Evolutionary conservation across 2,888 invertebrate species (phyloP), one percentile per base, ranked within the genome.

Genomic region (Tenodera sinensis): DNA sequence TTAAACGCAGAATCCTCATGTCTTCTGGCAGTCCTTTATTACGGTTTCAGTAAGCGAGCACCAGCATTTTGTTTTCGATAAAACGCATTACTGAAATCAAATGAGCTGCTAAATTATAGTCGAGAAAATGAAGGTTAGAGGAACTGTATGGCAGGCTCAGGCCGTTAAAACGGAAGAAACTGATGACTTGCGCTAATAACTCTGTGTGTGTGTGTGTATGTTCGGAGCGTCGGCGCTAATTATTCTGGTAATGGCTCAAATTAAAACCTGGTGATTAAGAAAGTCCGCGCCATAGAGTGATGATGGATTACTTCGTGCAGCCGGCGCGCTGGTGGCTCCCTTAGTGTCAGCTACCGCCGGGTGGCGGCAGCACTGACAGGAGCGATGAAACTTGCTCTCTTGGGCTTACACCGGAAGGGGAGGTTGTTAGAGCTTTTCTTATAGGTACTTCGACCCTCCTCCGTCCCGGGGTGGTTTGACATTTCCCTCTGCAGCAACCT

Each of bases 181-280:
- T 71, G 54, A 71, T 71, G 54, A 71, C 54, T 71, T 71, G 54
- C 54, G 54, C 8, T 30, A 84, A 30, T 84, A 47, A 27, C 71
- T 42, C 54, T n/a, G n/a, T n/a, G n/a, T n/a, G n/a, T n/a, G 28
- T 83, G 27, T 83, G 83, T 83, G 30, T 84, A 34, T 84, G 90
- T 90, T 71, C 25, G 54, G 54, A 20, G 54, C 54, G 54, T 71
- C 54, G 91, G 91, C 92, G 92, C 92, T 92, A 92, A 93, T 92
- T 92, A 93, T 92, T 91, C 91, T 91, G 92, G 92, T 92, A 93
- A 93, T 92, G 92, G 91, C 92, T 92, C 92, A 91, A 92, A 92
- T 92, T 93, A 92, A 92, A 90, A 90, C 89, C 87, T 47, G 89
- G 90, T 90, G 90, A 90, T 90, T 90, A 90, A 89, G 90, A 89